Evolutionary conservation across 2,113 vertebrate species (phyloP).

Genomic region (Diadophis punctatus): DNA sequence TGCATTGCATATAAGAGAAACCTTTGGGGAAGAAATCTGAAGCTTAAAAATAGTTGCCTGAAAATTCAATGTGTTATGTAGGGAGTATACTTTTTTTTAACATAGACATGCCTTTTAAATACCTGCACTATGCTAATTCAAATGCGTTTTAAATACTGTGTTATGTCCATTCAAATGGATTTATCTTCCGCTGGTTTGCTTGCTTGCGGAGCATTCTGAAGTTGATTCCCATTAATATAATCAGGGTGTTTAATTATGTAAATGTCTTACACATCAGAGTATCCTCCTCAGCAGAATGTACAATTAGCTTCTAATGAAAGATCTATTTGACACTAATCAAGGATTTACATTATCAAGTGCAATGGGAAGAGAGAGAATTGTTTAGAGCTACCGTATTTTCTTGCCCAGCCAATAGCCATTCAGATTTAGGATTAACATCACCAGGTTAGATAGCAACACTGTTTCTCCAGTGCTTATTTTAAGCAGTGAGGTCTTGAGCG

Average conservation of each 20-base stretch:
- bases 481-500: background rate
- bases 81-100: background rate
- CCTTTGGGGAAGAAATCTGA: background rate
- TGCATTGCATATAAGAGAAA: background rate
- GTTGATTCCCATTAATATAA: constrained; percentile 5
- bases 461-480: background rate
- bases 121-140: background rate
- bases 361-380: background rate
- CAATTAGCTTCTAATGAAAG: constrained; percentile 22
- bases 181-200: background rate
- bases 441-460: background rate
- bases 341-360: constrained; percentile 1
- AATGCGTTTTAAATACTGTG: background rate
- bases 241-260: constrained; percentile 22
- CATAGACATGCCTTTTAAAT: background rate
- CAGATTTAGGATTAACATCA: background rate
- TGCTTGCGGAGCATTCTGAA: background rate
- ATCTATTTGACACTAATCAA: constrained; percentile 29
- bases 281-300: background rate
- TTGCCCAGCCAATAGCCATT: background rate
- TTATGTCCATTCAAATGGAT: background rate
- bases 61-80: constrained; percentile 1
- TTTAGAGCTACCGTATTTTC: constrained; percentile 1
- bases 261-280: constrained; percentile 12
- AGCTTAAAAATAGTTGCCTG: constrained; percentile 8